A percentile compares a stretch with the other conserved stretches of the same genome.
Evolutionary conservation across 2,888 invertebrate genomes (phyloP).

Genomic region (Penaeus monodon): DNA sequence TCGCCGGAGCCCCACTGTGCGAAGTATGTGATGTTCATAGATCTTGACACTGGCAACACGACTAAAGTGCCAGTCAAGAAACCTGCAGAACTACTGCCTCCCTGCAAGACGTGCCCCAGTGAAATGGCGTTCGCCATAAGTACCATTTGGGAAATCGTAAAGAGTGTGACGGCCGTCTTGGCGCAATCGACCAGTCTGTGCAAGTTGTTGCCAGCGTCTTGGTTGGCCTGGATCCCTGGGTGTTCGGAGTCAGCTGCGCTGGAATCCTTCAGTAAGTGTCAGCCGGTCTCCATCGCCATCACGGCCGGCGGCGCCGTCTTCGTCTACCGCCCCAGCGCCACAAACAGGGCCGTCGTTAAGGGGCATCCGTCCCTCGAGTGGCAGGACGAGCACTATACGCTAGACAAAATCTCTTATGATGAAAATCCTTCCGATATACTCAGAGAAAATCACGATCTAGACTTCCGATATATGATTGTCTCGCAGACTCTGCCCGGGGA

Average conservation of each 20-base stretch:
- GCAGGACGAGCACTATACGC: slow-evolving; percentile 26
- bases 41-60: neutral
- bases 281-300: slow-evolving; percentile 22
- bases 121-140: neutral
- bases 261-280: slow-evolving; percentile 13
- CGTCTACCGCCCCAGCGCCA: slow-evolving; percentile 14
- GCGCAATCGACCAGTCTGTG: slow-evolving; percentile 3
- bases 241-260: neutral
- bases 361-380: slow-evolving; percentile 21
- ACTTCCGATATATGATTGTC: slow-evolving; percentile 2
- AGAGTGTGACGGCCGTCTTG: neutral
- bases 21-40: slow-evolving; percentile 28
- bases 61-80: slow-evolving; percentile 30
- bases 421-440: neutral
- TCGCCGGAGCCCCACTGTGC: neutral
- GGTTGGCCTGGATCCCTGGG: neutral
- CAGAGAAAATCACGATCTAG: slow-evolving; percentile 15
- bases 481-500: too few species aligned
- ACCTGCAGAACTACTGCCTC: neutral
- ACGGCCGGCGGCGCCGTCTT: slow-evolving; percentile 2
- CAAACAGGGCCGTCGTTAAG: neutral
- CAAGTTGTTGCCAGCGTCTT: slow-evolving; percentile 20
- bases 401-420: slow-evolving; percentile 17
- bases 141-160: neutral
- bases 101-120: slow-evolving; percentile 4